A percentile compares a stretch with the other conserved stretches of the same genome.
Evolutionary conservation across 1,140 invertebrate genomes (phyloP).

Genomic region (Lamellibrachia luymesi): DNA sequence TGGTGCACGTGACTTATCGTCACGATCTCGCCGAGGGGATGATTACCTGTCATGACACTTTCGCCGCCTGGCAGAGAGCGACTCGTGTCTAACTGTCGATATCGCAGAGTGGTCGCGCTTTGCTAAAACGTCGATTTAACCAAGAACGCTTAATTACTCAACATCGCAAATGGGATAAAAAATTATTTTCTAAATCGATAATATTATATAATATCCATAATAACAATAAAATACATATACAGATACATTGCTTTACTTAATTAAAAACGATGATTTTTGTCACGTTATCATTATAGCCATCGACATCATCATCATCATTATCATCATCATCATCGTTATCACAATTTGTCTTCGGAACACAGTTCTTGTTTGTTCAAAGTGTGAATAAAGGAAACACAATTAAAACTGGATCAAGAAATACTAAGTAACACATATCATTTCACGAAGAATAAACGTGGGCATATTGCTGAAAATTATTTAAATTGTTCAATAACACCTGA

Average conservation of each 20-base stretch:
- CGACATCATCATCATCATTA: too few species aligned
- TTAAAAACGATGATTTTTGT: background rate
- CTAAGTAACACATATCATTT: background rate
- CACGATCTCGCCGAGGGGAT: background rate
- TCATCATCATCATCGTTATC: too few species aligned
- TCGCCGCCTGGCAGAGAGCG: background rate
- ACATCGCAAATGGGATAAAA: background rate
- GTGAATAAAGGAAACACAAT: background rate
- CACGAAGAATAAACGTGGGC: background rate
- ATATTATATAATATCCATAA: background rate
- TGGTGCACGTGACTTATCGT: background rate
- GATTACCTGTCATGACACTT: background rate
- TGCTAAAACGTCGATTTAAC: background rate
- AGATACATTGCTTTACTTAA: background rate
- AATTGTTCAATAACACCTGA: background rate
- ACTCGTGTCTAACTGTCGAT: background rate
- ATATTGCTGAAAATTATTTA: background rate
- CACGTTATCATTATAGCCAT: background rate
- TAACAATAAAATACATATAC: too few species aligned
- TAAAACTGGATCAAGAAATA: background rate
- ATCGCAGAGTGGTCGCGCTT: background rate
- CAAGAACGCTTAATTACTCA: background rate
- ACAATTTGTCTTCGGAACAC: background rate
- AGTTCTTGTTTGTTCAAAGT: background rate
- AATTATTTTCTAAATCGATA: background rate